Conservation (phyloP, 2,797 vertebrate genomes). For the Glyptemys insculpta region DNA sequence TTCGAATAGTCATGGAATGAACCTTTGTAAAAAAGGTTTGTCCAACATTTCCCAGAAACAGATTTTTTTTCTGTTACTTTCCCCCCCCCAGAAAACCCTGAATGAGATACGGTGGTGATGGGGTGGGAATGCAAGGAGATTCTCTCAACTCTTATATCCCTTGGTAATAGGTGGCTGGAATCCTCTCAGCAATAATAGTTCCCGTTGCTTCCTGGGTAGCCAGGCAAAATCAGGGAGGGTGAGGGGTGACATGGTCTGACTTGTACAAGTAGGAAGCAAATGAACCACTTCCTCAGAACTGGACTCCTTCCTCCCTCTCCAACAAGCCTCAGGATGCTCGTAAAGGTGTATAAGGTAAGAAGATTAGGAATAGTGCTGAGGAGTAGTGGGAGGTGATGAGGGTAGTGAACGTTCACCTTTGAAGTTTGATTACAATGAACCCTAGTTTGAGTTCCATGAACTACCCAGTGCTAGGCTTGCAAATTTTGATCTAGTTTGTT, state of each 20-base stretch:
- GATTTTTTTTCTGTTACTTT: neutral
- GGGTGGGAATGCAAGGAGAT: neutral
- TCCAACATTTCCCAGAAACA: neutral
- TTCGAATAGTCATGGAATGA: constrained; percentile 8
- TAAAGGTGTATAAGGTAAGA: neutral
- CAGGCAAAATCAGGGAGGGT: fast-evolving
- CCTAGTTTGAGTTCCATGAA: neutral
- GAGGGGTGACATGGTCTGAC: neutral
- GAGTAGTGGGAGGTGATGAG: neutral
- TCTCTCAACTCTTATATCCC: neutral
- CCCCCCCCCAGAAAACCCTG: neutral
- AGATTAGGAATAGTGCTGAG: neutral
- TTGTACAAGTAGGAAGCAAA: neutral
- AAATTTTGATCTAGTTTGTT: neutral
- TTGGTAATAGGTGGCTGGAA: neutral
- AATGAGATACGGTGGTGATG: neutral
- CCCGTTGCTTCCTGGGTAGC: neutral
- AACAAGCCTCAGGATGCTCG: neutral
- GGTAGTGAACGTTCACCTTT: neutral
- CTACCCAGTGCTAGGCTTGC: neutral
- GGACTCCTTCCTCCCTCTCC: neutral
- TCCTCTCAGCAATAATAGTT: neutral
- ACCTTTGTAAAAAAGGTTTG: neutral
- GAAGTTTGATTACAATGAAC: neutral
- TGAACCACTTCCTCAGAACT: neutral